Evolutionary conservation across 2,888 invertebrate species (phyloP), one percentile per base, ranked within the genome.

Genomic region (Nasonia oneida): DNA sequence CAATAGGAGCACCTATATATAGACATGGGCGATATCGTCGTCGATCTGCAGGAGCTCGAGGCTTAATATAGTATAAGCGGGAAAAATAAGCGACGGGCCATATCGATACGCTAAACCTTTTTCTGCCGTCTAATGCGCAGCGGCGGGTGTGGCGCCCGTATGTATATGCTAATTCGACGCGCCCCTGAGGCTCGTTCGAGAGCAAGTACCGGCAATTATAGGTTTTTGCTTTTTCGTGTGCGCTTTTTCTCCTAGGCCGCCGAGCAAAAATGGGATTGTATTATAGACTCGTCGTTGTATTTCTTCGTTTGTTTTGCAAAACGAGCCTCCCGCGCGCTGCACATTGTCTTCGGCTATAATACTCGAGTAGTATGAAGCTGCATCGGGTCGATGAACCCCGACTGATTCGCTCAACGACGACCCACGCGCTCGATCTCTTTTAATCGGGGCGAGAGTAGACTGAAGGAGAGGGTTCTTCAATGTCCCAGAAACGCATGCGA

Each of bases 11-110:
- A 8, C 53, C 4, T 61, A 18, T 61, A 18, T 61, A 61, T 61
- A 61, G 18, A n/a, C 15, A 61, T 61, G 23, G 1, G 15, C 57
- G 57, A 61, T 61, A 61, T 61, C 57, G 57, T n/a, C n/a, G n/a
- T 8, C 57, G 57, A 61, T 61, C 57, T 61, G 18, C n/a, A 61
- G 8, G 5, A 3, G 50, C 29, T 8, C 4, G 47, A 14, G n/a
- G 23, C n/a, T 61, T 61, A 61, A 61, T 61, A 61, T 61, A 61
- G 57, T n/a, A 61, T 61, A 61, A 61, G 18, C n/a, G 57, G 57
- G 8, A 61, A n/a, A 61, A n/a, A 61, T 61, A 61, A 61, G 5
- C 18, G 57, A 61, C n/a, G n/a, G 57, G 23, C 57, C 14, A 53
- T 53, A 18, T 18, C 53, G 18, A 53, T n/a, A 8, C 57, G 57